phyloP scores from a whole-genome alignment of 2,113 vertebrate genomes.

The Trogon surrucura region DNA sequence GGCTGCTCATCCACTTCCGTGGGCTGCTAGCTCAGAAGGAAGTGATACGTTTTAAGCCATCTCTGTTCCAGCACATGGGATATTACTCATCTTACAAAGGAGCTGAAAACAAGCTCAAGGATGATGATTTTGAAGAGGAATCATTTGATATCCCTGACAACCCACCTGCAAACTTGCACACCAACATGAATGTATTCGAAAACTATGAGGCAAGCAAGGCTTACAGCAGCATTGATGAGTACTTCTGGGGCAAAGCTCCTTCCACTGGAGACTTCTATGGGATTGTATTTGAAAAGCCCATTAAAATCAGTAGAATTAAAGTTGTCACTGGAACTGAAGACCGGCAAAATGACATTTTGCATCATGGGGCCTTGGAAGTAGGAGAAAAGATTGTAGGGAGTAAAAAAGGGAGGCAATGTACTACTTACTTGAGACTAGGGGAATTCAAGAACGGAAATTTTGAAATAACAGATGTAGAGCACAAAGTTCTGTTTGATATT shows the following conservation, averaged over 20 bases:
- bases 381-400: slow-evolving; percentile 85
- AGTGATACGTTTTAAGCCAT: slow-evolving; percentile 94
- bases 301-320: slow-evolving; percentile 92
- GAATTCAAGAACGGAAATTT: slow-evolving; percentile 95
- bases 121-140: slow-evolving; percentile 98
- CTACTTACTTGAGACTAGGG: slow-evolving; percentile 89
- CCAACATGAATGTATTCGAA: slow-evolving; percentile 97
- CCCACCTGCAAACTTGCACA: slow-evolving; percentile 90
- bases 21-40: slow-evolving; percentile 94
- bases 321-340: slow-evolving; percentile 94
- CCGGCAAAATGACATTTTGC: slow-evolving; percentile 93
- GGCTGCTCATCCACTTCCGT: slow-evolving; percentile 95
- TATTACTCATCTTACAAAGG: slow-evolving; percentile 98
- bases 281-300: slow-evolving; percentile 90
- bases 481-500: slow-evolving; percentile 93
- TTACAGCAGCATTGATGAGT: slow-evolving; percentile 94
- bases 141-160: slow-evolving; percentile 96
- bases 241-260: slow-evolving; percentile 97
- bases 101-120: slow-evolving; percentile 96
- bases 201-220: slow-evolving; percentile 94
- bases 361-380: slow-evolving; percentile 92
- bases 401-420: slow-evolving; percentile 89
- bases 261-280: slow-evolving; percentile 90
- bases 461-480: slow-evolving; percentile 90
- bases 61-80: slow-evolving; percentile 98